Evolutionary conservation across 2,113 vertebrate species (phyloP).

Genomic region (Aegotheles bennettii): DNA sequence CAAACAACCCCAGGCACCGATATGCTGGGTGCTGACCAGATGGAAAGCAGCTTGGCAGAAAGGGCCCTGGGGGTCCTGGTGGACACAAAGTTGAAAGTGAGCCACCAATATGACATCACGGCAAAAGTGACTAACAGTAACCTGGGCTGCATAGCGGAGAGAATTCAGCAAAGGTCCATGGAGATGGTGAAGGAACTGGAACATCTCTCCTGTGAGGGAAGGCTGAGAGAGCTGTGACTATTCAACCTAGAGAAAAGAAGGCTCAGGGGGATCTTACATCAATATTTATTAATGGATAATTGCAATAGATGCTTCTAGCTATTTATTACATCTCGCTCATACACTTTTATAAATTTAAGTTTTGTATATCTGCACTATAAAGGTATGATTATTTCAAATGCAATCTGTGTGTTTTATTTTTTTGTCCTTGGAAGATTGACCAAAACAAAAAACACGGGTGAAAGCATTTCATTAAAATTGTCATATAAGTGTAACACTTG

Average conservation of each 20-base stretch:
- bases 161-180: not conserved
- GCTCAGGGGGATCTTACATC: too few relatives aligned
- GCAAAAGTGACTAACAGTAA: not conserved
- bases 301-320: not conserved
- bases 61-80: not conserved
- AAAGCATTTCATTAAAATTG: not conserved
- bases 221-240: too few relatives aligned
- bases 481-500: not conserved
- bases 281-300: not conserved
- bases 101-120: accelerated
- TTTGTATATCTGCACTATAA: not conserved
- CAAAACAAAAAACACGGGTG: not conserved
- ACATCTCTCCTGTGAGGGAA: too few relatives aligned
- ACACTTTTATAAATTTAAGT: not conserved
- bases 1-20: too few relatives aligned
- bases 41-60: not conserved
- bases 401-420: not conserved
- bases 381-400: not conserved
- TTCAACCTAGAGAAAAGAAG: too few relatives aligned
- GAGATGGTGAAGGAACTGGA: too few relatives aligned
- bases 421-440: not conserved
- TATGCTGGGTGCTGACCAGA: not conserved
- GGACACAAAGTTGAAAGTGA: not conserved
- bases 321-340: not conserved
- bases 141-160: not conserved